A percentile compares a stretch with the other conserved stretches of the same genome.
These are phyloP conservation scores for Microctonus hyperodae DNA, from an alignment of 2,888 invertebrate genomes.

Conservation along the genomic window DNA sequence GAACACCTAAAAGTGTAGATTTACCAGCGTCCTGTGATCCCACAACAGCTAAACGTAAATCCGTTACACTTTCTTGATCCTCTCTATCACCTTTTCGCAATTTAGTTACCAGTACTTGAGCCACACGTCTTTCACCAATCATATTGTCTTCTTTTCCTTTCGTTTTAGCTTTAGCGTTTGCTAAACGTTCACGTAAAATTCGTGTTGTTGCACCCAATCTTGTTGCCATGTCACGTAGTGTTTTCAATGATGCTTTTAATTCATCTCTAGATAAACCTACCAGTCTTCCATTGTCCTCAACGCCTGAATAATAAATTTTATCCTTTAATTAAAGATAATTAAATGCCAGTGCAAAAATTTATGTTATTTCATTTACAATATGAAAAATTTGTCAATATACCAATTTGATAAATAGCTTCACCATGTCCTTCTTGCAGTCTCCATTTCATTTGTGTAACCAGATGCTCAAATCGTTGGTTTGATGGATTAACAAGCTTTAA, in stretches of 20 bases:
- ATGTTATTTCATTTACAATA: no score
- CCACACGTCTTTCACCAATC: conserved; percentile 69
- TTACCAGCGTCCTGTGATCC: conserved; percentile 98
- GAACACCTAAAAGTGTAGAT: conserved; percentile 86
- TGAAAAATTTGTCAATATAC: conserved; percentile 43
- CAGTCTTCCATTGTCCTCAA: conserved; percentile 87
- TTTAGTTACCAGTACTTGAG: conserved; percentile 90
- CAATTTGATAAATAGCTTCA: conserved; percentile 97
- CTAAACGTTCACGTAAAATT: conserved; percentile 73
- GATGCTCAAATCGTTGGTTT: conserved; percentile 89
- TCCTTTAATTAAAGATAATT: no score
- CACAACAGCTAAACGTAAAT: conserved; percentile 90
- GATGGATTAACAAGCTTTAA: conserved; percentile 92
- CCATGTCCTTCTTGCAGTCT: conserved; percentile 94
- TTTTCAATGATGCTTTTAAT: conserved; percentile 85
- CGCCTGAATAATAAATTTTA: conserved; percentile 65
- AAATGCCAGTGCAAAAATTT: no score
- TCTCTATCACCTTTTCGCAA: conserved; percentile 68
- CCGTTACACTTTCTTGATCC: conserved; percentile 82
- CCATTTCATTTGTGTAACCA: conserved; percentile 99
- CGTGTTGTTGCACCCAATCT: conserved; percentile 85
- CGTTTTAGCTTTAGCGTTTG: conserved; percentile 57
- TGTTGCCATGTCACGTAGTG: conserved; percentile 87
- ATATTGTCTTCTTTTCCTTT: conserved; percentile 44
- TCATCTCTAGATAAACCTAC: conserved; percentile 84